Base-by-base conservation (phyloP, 2,888 invertebrate genomes). In the Priocnemis perturbator region DNA sequence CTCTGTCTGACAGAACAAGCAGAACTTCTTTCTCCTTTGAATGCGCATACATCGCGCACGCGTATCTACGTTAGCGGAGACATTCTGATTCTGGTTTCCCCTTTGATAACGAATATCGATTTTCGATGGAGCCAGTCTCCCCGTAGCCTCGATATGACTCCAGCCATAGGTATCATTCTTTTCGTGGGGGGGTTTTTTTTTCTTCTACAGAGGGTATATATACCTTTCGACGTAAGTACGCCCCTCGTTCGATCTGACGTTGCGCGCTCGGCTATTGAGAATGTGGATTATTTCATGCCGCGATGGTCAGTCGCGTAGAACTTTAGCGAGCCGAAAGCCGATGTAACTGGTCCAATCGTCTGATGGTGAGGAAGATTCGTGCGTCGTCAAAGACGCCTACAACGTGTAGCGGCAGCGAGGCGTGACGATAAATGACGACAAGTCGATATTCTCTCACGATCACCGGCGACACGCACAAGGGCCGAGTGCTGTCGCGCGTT, bases 31-130 rank as follows among this genome's bases (percentile, higher is more conserved):
- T 52, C 56, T 64, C 71, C 72, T 79, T 77, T 78, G 74, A 74
- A 74, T 69, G 64, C 60, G 61, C 56, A 23, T 44, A 52, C 7
- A 14, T 55, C 60, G 47, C 48, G 62, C 60, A 45, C 53, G 21
- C 50, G 60, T 71, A 69, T 74, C 76, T 62, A 53, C 63, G 67
- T 67, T 45, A 3, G 71, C 56, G 64, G 67, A 69, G 65, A 66
- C 69, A 73, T 72, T 69, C 74, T 60, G 71, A 64, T 78, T 79
- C 71, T 74, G 74, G 77, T 79, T 79, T 74, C 61, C 57, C 80
- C 77, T 78, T 79, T 79, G 78, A 78, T 78, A 78, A 78, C 77
- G 73, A 77, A 72, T 78, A 78, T 78, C 80, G 78, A 77, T 78
- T 78, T 72, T 73, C 78, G 80, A 78, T 78, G 73, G 62, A 67